A percentile compares a stretch with the other conserved stretches of the same genome.
Conservation (phyloP, 2,797 vertebrate species). For the Percopsis omiscomaycus region DNA sequence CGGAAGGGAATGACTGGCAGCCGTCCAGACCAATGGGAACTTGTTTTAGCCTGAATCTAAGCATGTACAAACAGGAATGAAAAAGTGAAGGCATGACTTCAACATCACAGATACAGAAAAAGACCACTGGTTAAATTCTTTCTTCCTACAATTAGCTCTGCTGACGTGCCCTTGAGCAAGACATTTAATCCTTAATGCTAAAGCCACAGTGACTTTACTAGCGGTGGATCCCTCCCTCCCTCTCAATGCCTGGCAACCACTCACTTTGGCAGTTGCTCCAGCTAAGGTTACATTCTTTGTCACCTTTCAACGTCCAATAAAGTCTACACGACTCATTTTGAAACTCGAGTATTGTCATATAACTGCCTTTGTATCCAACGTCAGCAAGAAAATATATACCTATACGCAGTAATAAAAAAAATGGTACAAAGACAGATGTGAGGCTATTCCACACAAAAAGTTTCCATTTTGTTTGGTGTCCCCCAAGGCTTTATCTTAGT, state of each 20-base stretch:
- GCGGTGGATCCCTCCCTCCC: not conserved
- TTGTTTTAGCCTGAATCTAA: constrained; percentile 47
- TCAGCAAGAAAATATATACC: constrained; percentile 9
- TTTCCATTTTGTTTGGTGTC: too few relatives aligned
- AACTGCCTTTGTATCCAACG: not conserved
- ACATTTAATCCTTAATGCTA: constrained; percentile 46
- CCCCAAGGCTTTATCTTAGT: too few relatives aligned
- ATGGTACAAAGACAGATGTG: too few relatives aligned
- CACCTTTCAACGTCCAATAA: constrained; percentile 54
- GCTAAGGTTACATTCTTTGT: constrained; percentile 22
- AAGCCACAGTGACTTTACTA: constrained; percentile 38
- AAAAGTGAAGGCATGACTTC: not conserved
- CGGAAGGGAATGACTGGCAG: constrained; percentile 44
- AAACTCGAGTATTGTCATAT: constrained; percentile 28
- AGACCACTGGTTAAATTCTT: not conserved
- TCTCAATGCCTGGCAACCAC: not conserved
- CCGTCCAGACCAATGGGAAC: constrained; percentile 38
- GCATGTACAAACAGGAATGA: not conserved
- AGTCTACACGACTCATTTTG: constrained; percentile 24
- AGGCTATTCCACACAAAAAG: too few relatives aligned
- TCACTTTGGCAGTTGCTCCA: constrained; percentile 5
- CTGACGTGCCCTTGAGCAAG: constrained; percentile 44
- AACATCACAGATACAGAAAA: not conserved
- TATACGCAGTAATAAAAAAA: too few relatives aligned
- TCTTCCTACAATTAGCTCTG: constrained; percentile 25